A percentile compares a stretch with the other conserved stretches of the same genome.
These are phyloP conservation scores for Petrolisthes manimaculis DNA, from an alignment of 2,888 invertebrate genomes.

Conservation along the genomic window DNA sequence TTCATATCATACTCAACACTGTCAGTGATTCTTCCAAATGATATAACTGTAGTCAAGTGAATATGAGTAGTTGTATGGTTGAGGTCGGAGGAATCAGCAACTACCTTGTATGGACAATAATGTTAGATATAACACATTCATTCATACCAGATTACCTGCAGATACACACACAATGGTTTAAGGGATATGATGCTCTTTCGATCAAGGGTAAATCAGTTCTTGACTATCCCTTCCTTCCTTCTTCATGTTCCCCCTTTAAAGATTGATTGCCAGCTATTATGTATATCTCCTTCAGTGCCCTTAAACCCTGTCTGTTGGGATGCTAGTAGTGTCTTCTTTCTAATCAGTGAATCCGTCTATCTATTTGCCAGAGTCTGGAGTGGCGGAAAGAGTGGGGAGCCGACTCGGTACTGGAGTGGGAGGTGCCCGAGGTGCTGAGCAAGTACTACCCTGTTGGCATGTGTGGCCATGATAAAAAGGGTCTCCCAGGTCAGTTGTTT, in stretches of 20 bases:
- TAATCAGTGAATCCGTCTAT: conserved; percentile 7
- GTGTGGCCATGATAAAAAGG: conserved; percentile 85
- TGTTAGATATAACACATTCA: no score
- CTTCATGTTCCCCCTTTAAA: not conserved
- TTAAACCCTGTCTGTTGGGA: no score
- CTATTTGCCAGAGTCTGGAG: conserved; percentile 75
- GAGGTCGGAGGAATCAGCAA: no score
- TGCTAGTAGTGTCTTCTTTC: conserved; percentile 67
- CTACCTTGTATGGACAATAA: no score
- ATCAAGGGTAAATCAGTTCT: no score
- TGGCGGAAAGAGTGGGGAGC: conserved; percentile 84
- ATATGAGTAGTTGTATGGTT: no score
- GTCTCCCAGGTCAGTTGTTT: conserved; percentile 77
- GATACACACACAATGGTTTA: no score
- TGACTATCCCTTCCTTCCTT: not conserved
- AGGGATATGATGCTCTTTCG: no score
- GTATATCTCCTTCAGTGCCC: not conserved
- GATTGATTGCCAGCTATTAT: not conserved
- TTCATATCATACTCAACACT: no score
- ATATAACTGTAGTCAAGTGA: no score
- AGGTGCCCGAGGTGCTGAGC: conserved; percentile 74
- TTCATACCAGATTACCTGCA: no score
- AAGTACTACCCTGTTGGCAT: conserved; percentile 84
- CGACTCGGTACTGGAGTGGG: conserved; percentile 71
- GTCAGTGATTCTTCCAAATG: no score